These are phyloP conservation scores for Pollenia griseotomentosa DNA, from an alignment of 2,888 invertebrate species.

Conservation along the genomic window DNA sequence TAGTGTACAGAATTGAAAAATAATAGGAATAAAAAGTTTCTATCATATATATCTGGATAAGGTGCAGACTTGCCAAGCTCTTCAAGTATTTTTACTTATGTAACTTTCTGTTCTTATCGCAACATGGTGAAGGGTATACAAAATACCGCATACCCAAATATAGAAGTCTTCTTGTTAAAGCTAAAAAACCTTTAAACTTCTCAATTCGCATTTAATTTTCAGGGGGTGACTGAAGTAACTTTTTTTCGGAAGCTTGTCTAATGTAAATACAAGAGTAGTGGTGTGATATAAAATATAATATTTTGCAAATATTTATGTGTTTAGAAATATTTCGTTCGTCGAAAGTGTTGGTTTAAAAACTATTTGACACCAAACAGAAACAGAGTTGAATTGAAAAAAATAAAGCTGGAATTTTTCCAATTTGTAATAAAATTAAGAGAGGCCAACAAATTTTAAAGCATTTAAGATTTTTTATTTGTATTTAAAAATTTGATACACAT, in stretches of 20 bases:
- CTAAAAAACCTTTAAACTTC: too few species aligned
- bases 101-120: too few species aligned
- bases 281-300: constrained; percentile 1
- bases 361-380: constrained; percentile 72
- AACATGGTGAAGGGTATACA: too few species aligned
- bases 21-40: too few species aligned
- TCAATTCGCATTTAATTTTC: too few species aligned
- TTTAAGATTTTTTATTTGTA: constrained; percentile 13
- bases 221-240: too few species aligned
- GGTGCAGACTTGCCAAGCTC: too few species aligned
- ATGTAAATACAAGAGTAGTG: constrained; percentile 5
- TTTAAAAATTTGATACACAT: background rate
- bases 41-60: too few species aligned
- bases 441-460: constrained; percentile 11
- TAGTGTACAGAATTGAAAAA: too few species aligned
- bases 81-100: too few species aligned
- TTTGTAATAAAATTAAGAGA: constrained; percentile 5
- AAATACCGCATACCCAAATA: too few species aligned
- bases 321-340: constrained; percentile 41
- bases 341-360: constrained; percentile 72
- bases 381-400: constrained; percentile 41
- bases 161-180: too few species aligned
- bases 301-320: constrained; percentile 35
- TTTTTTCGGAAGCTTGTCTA: background rate
- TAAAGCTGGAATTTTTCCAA: constrained; percentile 62